Evolutionary conservation across 2,888 invertebrate genomes (phyloP), one percentile per base, ranked within the genome.

Genomic region (Pasiphila rectangulata): DNA sequence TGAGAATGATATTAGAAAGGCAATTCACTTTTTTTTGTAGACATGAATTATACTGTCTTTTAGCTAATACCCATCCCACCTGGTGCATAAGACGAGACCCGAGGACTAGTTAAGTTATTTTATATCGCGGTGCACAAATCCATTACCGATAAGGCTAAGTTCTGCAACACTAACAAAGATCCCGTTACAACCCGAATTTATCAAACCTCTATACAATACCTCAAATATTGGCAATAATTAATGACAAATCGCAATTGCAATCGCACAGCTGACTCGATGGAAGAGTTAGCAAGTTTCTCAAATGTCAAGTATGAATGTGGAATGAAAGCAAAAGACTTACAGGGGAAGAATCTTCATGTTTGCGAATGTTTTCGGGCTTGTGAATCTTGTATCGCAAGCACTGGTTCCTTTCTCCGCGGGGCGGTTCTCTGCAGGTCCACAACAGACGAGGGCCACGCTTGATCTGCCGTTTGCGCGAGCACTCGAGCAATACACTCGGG

Each of bases 401-500:
- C 68, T 63, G 57, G 57, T 69, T 79, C 76, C 77, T 83, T 79
- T 82, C 79, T 82, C 78, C 72, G 64, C 67, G 69, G 60, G 63
- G 70, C 70, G 69, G 68, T 63, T 71, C 60, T 63, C 72, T 72
- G 75, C 74, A 83, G 84, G 86, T 86, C 79, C 73, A 72, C 75
- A 68, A 67, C 73, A 75, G 64, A 67, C 82, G 78, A 82, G 70
- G 79, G 80, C 80, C 80, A 78, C 83, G 76, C 70, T 75, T 77
- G 78, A 72, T 84, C 78, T 86, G 85, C 57, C 71, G 67, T 63
- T 65, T 67, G 48, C 63, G 62, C 67, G 56, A 66, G 62, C 59
- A 57, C 67, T 72, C 70, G 71, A 67, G 59, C 67, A 67, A 70
- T 75, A 77, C 64, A 53, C 60, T 65, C 69, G n/a, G n/a, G n/a